Conservation (phyloP, 2,113 vertebrate species). For the Oostethus manadensis region DNA sequence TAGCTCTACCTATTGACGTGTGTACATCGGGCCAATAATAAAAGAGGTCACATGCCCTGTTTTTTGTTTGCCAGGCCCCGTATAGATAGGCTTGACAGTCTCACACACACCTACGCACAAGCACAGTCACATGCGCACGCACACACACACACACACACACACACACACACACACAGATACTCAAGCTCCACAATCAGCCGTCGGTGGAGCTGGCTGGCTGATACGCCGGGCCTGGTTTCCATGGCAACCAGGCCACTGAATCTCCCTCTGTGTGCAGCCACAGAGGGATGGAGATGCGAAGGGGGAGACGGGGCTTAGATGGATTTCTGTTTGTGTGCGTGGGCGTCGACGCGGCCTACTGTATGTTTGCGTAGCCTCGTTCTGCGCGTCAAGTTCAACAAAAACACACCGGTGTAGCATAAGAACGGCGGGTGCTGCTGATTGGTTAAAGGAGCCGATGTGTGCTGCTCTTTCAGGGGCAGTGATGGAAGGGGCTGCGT, state of each 20-base stretch:
- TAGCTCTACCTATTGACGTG: too few species aligned
- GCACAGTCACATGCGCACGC: slow-evolving; percentile 36
- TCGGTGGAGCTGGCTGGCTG: slow-evolving; percentile 60
- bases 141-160: slow-evolving; percentile 35
- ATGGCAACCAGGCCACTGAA: slow-evolving; percentile 69
- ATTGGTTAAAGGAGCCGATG: not conserved
- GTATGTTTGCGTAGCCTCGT: slow-evolving; percentile 29
- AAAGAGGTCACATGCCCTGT: slow-evolving; percentile 12
- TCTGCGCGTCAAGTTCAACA: slow-evolving; percentile 36
- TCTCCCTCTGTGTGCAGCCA: slow-evolving; percentile 60
- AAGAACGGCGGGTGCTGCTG: slow-evolving; percentile 2
- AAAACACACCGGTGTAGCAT: slow-evolving; percentile 16
- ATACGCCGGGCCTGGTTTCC: slow-evolving; percentile 73
- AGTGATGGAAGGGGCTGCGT: not conserved
- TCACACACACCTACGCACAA: slow-evolving; percentile 67
- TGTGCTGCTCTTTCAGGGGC: not conserved
- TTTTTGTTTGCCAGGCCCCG: slow-evolving; percentile 41
- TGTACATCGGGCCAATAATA: too few species aligned
- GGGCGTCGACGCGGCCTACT: slow-evolving; percentile 12
- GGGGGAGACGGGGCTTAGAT: slow-evolving; percentile 46
- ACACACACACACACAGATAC: slow-evolving; percentile 43
- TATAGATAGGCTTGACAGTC: slow-evolving; percentile 67
- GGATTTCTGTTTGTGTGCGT: slow-evolving; percentile 29
- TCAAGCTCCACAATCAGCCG: slow-evolving; percentile 59
- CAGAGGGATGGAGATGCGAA: slow-evolving; percentile 62